Evolutionary conservation across 2,888 invertebrate genomes (phyloP).

Genomic region (Athetis lepigone): DNA sequence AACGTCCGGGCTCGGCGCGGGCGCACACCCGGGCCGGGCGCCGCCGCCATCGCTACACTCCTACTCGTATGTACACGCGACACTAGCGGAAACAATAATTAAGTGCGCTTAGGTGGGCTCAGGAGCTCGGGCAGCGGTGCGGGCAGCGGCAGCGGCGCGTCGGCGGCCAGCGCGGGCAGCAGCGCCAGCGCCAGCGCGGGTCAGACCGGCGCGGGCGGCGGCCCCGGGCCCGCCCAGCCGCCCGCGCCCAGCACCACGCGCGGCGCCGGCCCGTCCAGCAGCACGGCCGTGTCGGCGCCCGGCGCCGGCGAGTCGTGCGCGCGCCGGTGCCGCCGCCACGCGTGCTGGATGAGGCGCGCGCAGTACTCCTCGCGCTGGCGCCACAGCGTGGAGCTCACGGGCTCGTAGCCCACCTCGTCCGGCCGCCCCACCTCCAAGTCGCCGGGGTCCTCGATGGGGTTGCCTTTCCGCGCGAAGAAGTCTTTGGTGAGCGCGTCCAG

Average conservation of each 20-base stretch:
- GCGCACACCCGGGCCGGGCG: conserved; percentile 67
- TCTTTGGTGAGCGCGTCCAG: conserved; percentile 99
- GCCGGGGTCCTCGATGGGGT: conserved; percentile 97
- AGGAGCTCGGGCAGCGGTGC: conserved; percentile 89
- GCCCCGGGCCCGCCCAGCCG: conserved; percentile 95
- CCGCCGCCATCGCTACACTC: conserved; percentile 79
- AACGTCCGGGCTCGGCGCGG: conserved; percentile 71
- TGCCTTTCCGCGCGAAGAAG: conserved; percentile 99
- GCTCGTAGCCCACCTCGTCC: conserved; percentile 97
- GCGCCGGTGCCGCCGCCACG: conserved; percentile 97
- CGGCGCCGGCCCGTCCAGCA: conserved; percentile 95
- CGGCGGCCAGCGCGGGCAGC: conserved; percentile 88
- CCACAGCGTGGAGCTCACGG: conserved; percentile 98
- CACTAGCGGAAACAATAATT: conserved; percentile 86
- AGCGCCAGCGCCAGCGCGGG: conserved; percentile 89
- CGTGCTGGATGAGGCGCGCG: conserved; percentile 98
- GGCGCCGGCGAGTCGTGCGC: conserved; percentile 89
- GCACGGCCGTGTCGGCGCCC: conserved; percentile 94
- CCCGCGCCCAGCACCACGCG: conserved; percentile 97
- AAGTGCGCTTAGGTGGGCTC: conserved; percentile 88
- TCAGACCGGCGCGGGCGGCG: conserved; percentile 93
- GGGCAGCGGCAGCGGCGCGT: conserved; percentile 88
- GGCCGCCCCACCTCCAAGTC: conserved; percentile 97
- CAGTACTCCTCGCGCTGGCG: conserved; percentile 99
- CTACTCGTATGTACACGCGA: conserved; percentile 56